phyloP scores from a whole-genome alignment of 2,797 vertebrate species.

The Manis crassicaudata region DNA sequence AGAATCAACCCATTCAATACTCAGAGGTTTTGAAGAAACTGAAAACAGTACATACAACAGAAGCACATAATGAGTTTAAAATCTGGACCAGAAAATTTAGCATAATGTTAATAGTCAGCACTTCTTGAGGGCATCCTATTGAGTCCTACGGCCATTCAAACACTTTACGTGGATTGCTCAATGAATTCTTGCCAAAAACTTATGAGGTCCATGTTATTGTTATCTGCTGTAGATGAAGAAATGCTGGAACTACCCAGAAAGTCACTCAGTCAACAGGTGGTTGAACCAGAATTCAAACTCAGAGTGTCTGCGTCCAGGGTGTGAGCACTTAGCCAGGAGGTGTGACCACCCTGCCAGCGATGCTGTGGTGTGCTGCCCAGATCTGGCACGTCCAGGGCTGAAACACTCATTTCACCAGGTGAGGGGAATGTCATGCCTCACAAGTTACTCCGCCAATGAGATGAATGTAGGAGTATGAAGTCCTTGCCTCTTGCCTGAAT shows the following conservation, averaged over 20 bases:
- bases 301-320: background rate
- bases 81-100: constrained; percentile 3
- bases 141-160: background rate
- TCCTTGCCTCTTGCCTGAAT: background rate
- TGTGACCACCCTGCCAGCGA: accelerated
- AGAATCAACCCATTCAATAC: background rate
- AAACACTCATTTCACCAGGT: background rate
- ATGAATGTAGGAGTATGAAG: accelerated
- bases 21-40: background rate
- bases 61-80: background rate
- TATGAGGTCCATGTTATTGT: background rate
- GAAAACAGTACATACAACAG: background rate
- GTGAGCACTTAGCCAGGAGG: background rate
- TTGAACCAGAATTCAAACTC: background rate
- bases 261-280: background rate
- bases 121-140: background rate
- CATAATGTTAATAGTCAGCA: background rate
- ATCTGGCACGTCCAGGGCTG: no score
- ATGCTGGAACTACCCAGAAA: background rate
- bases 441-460: background rate
- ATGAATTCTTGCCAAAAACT: background rate
- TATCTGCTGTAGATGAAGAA: background rate
- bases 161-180: background rate
- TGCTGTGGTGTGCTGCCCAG: no score
- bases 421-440: background rate